Conservation (phyloP, 2,888 invertebrate species). For the Melieria omissa region DNA sequence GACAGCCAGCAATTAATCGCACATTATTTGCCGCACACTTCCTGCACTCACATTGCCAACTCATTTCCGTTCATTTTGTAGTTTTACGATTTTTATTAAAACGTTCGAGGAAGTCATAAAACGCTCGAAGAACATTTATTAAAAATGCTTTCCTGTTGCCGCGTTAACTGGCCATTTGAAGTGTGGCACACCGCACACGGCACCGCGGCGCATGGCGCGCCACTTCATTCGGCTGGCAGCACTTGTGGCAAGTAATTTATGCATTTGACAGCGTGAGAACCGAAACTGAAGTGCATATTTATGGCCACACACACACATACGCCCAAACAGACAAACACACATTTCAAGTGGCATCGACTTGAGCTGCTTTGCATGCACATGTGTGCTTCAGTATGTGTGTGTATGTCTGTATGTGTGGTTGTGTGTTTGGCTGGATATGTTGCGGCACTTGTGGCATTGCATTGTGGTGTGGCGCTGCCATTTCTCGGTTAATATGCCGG, state of each 20-base stretch:
- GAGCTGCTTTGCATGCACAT: neutral
- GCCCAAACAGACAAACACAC: slow-evolving; percentile 5
- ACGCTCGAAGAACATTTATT: slow-evolving; percentile 41
- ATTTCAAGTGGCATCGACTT: neutral
- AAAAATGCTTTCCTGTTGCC: too few species aligned
- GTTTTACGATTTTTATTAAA: slow-evolving; percentile 43
- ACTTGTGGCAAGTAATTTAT: slow-evolving; percentile 13
- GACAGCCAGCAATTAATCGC: slow-evolving; percentile 39
- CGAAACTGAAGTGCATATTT: slow-evolving; percentile 9
- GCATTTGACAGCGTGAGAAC: slow-evolving; percentile 21
- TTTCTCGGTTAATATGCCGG: neutral
- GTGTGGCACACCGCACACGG: neutral
- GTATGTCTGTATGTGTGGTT: neutral
- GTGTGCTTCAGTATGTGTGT: neutral
- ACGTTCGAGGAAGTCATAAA: slow-evolving; percentile 44
- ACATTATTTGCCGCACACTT: slow-evolving; percentile 20
- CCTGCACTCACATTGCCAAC: slow-evolving; percentile 13
- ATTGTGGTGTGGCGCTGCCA: neutral
- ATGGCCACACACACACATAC: neutral
- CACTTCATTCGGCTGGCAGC: too few species aligned
- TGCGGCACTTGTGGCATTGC: slow-evolving; percentile 3
- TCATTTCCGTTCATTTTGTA: slow-evolving; percentile 40
- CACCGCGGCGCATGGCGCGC: neutral
- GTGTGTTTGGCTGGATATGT: neutral
- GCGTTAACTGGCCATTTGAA: neutral